Evolutionary conservation across 2,888 invertebrate genomes (phyloP).

Genomic region (Monochamus alternatus): DNA sequence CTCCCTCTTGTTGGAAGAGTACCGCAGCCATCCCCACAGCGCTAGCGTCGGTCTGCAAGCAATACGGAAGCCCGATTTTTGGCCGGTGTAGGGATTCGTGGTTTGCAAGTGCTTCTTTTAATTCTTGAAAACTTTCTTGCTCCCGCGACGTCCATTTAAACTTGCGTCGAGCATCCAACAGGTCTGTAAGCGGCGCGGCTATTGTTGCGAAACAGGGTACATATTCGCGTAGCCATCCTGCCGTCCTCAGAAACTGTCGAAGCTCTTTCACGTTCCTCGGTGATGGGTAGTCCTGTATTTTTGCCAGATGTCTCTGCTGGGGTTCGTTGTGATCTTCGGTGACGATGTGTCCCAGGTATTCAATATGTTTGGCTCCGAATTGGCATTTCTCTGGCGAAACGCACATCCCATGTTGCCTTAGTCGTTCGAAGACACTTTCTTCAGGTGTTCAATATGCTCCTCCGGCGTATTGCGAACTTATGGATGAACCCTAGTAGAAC

Average conservation of each 20-base stretch:
- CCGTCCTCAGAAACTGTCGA: constrained; percentile 51
- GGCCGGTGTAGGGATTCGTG: constrained; percentile 51
- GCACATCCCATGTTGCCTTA: constrained; percentile 43
- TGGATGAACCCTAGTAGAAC: constrained; percentile 21
- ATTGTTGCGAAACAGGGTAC: too few relatives aligned
- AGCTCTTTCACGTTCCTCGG: constrained; percentile 34
- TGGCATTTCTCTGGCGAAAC: constrained; percentile 44
- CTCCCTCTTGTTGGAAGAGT: not conserved
- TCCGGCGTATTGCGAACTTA: constrained; percentile 20
- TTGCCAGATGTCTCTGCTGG: constrained; percentile 31
- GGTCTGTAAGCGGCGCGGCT: too few relatives aligned
- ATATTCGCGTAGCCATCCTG: constrained; percentile 15
- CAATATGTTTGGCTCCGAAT: constrained; percentile 38
- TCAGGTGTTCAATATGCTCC: not conserved
- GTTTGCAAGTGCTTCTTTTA: constrained; percentile 44
- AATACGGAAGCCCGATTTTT: constrained; percentile 5
- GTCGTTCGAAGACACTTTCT: constrained; percentile 44
- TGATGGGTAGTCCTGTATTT: constrained; percentile 18
- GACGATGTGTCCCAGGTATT: constrained; percentile 38
- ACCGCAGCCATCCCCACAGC: constrained; percentile 53
- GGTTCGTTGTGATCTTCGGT: too few relatives aligned
- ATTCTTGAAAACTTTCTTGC: constrained; percentile 35
- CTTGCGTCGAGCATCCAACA: too few relatives aligned
- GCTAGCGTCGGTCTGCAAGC: constrained; percentile 19
- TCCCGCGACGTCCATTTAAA: too few relatives aligned